Percentiles rank a stretch among this genome's conserved stretches.
Evolutionary conservation across 2,888 invertebrate species (phyloP).

Genomic region (Volucella bombylans): DNA sequence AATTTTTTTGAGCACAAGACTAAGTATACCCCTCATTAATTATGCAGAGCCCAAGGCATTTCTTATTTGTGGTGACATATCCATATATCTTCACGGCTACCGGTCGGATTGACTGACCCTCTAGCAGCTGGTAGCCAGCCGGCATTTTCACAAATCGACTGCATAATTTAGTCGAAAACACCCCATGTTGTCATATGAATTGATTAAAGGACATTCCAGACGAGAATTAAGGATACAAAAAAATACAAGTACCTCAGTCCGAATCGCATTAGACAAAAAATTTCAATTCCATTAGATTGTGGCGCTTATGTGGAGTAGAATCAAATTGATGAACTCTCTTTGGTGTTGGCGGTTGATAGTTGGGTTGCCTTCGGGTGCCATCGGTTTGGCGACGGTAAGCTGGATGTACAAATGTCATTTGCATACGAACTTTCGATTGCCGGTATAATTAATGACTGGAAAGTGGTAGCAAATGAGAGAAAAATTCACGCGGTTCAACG

Average conservation of each 20-base stretch:
- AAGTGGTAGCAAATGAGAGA: not conserved
- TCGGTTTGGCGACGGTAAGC: too few relatives aligned
- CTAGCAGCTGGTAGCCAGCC: constrained; percentile 1
- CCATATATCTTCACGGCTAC: too few relatives aligned
- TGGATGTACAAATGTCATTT: constrained; percentile 12
- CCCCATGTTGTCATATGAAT: constrained; percentile 9
- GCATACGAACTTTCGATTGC: not conserved
- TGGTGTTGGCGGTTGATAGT: not conserved
- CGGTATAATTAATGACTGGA: constrained; percentile 20
- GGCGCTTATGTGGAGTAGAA: constrained; percentile 10
- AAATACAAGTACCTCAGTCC: not conserved
- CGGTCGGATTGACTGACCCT: not conserved
- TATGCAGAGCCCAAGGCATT: constrained; percentile 29
- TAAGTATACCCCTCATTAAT: constrained; percentile 29
- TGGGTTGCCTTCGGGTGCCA: too few relatives aligned
- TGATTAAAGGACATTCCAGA: constrained; percentile 38
- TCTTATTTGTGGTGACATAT: too few relatives aligned
- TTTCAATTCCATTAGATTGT: constrained; percentile 27
- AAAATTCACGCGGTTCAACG: constrained; percentile 19
- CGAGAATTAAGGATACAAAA: constrained; percentile 26
- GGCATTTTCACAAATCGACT: constrained; percentile 47
- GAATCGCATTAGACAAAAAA: not conserved
- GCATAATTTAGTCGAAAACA: constrained; percentile 34
- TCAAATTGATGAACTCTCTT: constrained; percentile 24
- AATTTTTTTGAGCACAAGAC: not conserved